Percentiles rank a stretch among this genome's conserved stretches.
These are phyloP conservation scores for Tiliqua scincoides DNA, from an alignment of 2,113 vertebrate species.

Conservation along the genomic window DNA sequence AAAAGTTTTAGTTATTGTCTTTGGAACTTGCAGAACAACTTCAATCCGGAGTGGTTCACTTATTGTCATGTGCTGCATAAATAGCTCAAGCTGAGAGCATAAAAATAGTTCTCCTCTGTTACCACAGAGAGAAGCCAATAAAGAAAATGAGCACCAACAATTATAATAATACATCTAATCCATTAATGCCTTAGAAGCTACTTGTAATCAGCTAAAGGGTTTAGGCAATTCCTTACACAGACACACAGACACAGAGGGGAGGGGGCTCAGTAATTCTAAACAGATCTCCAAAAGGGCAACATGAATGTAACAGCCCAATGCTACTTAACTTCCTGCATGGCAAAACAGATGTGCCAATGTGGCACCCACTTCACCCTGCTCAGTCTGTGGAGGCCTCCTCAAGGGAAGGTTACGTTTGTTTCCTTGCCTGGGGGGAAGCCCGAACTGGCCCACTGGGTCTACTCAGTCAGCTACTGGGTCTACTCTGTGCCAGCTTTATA, in stretches of 20 bases:
- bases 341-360: too few species aligned
- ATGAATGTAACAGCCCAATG: neutral
- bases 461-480: too few species aligned
- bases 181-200: conserved; percentile 44
- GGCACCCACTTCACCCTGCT: too few species aligned
- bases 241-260: too few species aligned
- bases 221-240: conserved; percentile 22
- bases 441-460: too few species aligned
- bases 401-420: too few species aligned
- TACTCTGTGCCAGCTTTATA: too few species aligned
- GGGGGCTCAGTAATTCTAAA: neutral
- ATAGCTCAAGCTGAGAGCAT: conserved; percentile 12
- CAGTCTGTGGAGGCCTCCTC: too few species aligned
- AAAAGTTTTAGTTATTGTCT: neutral
- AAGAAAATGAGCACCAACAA: conserved; percentile 36
- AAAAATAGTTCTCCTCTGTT: neutral
- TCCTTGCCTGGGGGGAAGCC: too few species aligned
- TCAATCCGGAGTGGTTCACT: neutral
- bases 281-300: neutral
- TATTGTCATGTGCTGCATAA: neutral
- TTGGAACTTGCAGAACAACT: conserved; percentile 12
- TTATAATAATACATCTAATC: conserved; percentile 49
- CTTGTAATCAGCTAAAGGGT: conserved; percentile 29
- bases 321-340: neutral
- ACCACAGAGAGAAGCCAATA: conserved; percentile 25